Evolutionary conservation across 2,113 vertebrate species (phyloP).

Genomic region (Leucosticte australis): DNA sequence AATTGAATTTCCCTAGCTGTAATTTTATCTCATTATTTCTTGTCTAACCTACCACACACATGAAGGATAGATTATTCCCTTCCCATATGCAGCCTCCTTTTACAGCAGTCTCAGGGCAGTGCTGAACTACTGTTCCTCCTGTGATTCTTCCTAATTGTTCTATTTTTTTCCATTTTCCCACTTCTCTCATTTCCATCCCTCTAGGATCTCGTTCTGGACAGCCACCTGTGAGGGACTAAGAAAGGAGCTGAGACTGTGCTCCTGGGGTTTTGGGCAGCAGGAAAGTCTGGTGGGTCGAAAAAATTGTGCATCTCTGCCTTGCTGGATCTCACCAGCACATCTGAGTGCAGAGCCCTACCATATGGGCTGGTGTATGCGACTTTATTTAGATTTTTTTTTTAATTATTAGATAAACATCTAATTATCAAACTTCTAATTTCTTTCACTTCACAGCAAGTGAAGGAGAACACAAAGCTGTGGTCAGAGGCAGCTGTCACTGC

Average conservation of each 20-base stretch:
- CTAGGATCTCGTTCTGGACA: not conserved
- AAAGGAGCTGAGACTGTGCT: not conserved
- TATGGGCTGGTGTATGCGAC: rapidly evolving
- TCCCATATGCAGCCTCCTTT: slow-evolving; percentile 11
- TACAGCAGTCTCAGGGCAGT: not conserved
- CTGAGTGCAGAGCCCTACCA: rapidly evolving
- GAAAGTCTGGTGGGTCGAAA: not conserved
- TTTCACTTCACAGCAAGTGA: not conserved
- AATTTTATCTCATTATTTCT: slow-evolving; percentile 36
- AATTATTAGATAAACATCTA: not conserved
- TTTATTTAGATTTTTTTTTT: not conserved
- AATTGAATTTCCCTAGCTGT: slow-evolving; percentile 32
- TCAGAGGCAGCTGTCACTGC: not conserved
- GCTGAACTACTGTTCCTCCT: not conserved
- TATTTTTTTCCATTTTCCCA: not conserved
- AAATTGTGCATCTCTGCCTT: not conserved
- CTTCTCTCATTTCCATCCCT: not conserved
- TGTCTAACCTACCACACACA: not conserved
- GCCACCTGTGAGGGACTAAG: not conserved
- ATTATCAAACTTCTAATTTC: not conserved
- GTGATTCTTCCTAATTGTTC: not conserved
- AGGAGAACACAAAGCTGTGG: not conserved
- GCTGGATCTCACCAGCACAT: not conserved
- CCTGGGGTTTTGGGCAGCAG: not conserved
- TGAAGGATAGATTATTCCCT: slow-evolving; percentile 20